Percentiles rank a stretch among this genome's conserved stretches.
Evolutionary conservation across 2,797 vertebrate species (phyloP).

Genomic region (Pseudochromis fuscus): DNA sequence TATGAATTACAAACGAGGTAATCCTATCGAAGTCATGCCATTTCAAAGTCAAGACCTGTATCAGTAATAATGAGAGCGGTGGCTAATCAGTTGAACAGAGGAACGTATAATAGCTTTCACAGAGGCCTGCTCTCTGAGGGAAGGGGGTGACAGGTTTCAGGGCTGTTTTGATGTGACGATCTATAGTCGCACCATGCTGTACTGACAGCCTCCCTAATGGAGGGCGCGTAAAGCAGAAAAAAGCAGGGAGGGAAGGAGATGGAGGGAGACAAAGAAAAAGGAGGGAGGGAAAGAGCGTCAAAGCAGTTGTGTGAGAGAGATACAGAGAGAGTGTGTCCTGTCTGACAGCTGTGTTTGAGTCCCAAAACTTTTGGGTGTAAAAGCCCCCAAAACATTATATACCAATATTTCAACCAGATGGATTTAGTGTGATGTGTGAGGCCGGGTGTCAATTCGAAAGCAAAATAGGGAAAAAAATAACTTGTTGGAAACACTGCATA

Average conservation of each 20-base stretch:
- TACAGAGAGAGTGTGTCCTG: conserved; percentile 13
- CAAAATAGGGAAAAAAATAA: conserved; percentile 23
- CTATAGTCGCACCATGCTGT: conserved; percentile 73
- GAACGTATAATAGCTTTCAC: conserved; percentile 77
- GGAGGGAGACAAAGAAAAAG: neutral
- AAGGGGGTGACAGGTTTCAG: conserved; percentile 71
- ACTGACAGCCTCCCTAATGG: conserved; percentile 81
- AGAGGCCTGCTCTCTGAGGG: conserved; percentile 63
- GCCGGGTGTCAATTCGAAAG: conserved; percentile 12
- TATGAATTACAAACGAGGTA: conserved; percentile 70
- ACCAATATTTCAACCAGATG: conserved; percentile 12
- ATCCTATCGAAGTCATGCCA: conserved; percentile 65
- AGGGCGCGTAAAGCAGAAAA: conserved; percentile 63
- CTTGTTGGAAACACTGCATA: conserved; percentile 7
- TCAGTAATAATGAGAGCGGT: conserved; percentile 71
- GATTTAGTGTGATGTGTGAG: conserved; percentile 28
- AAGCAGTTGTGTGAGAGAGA: conserved; percentile 8
- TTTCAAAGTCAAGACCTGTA: conserved; percentile 68
- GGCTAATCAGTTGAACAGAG: conserved; percentile 81
- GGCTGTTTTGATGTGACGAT: conserved; percentile 79
- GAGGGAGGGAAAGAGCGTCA: conserved; percentile 4
- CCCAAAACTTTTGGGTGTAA: conserved; percentile 1
- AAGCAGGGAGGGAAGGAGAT: conserved; percentile 24
- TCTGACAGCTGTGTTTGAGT: conserved; percentile 22
- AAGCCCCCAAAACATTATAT: neutral